Conservation (phyloP, 2,888 invertebrate species). For the Ceriagrion tenellum region DNA sequence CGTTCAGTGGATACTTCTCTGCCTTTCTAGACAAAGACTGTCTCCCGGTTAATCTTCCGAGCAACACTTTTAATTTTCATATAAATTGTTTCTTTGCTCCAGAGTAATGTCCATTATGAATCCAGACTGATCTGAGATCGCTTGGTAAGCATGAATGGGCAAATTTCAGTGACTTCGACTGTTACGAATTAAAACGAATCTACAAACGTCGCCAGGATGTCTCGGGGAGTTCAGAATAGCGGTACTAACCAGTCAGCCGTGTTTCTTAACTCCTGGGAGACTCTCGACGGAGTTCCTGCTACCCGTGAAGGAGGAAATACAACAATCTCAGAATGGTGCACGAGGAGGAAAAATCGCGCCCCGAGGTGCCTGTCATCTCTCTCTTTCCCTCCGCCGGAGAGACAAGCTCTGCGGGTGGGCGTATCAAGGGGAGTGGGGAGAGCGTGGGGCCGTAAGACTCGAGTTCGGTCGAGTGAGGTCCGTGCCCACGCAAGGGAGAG, state of each 20-base stretch:
- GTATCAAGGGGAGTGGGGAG: not conserved
- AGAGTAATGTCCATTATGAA: too few relatives aligned
- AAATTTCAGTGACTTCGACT: too few relatives aligned
- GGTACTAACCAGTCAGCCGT: not conserved
- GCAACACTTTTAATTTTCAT: too few relatives aligned
- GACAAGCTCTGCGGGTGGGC: not conserved
- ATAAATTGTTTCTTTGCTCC: too few relatives aligned
- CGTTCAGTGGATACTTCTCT: too few relatives aligned
- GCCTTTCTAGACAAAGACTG: too few relatives aligned
- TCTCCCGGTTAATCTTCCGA: too few relatives aligned
- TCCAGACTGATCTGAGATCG: too few relatives aligned
- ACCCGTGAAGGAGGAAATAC: not conserved
- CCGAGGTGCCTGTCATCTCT: not conserved
- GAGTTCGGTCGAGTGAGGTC: not conserved
- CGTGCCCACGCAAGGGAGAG: not conserved
- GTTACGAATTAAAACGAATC: too few relatives aligned
- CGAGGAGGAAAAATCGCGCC: not conserved
- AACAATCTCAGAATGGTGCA: not conserved
- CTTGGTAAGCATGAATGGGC: too few relatives aligned
- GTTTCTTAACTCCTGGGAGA: not conserved
- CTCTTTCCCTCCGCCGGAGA: not conserved
- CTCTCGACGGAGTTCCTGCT: not conserved
- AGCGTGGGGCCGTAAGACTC: not conserved
- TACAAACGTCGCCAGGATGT: too few relatives aligned
- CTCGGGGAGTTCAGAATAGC: too few relatives aligned